Conservation (phyloP, 2,113 vertebrate species). For the Pteronura brasiliensis region DNA sequence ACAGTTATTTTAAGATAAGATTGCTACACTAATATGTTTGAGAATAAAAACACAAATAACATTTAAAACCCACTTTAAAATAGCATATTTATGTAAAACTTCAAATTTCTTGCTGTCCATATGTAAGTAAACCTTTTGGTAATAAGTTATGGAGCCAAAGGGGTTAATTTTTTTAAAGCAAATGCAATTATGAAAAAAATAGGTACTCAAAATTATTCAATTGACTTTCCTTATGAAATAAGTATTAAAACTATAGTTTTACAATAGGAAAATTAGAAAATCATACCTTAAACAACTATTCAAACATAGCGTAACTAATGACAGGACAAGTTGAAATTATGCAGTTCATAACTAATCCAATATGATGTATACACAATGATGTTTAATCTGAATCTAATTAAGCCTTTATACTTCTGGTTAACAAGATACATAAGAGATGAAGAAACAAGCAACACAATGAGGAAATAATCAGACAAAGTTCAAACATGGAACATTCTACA, state of each 20-base stretch:
- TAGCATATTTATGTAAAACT: not conserved
- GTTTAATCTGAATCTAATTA: slow-evolving; percentile 10
- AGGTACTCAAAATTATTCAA: not conserved
- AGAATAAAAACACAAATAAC: not conserved
- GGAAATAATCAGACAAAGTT: not conserved
- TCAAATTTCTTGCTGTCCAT: not conserved
- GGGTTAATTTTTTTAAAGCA: not conserved
- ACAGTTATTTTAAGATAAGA: slow-evolving; percentile 27
- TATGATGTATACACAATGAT: not conserved
- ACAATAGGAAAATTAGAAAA: slow-evolving; percentile 12
- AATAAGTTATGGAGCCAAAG: not conserved
- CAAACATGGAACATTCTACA: not conserved
- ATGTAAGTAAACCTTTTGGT: not conserved
- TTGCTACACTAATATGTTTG: not conserved
- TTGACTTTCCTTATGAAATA: not conserved
- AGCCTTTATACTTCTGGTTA: not conserved
- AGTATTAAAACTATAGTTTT: not conserved
- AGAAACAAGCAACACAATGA: not conserved
- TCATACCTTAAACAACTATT: not conserved
- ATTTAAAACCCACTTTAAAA: not conserved
- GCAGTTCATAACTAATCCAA: not conserved
- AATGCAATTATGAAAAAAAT: not conserved
- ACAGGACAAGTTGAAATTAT: not conserved
- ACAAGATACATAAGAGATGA: not conserved
- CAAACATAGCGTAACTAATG: not conserved